Base-by-base conservation (phyloP, 1,140 invertebrate species). In the Euwallacea similis region DNA sequence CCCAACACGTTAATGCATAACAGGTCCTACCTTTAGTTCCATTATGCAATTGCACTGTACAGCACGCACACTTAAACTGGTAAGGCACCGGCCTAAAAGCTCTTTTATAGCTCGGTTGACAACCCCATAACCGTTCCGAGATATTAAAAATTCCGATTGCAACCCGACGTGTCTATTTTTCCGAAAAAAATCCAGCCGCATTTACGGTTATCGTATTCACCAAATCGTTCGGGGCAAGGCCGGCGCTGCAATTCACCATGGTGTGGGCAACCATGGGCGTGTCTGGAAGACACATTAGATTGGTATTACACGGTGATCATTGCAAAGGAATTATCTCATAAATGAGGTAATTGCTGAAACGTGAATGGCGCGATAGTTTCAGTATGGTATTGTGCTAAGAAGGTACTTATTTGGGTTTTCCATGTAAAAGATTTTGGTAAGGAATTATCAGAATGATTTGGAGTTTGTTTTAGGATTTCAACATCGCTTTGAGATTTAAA, bases 231-330 rank as follows among this genome's bases (percentile, higher is more conserved):
- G 21, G 56, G 13, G 33, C 56, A 59, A 59, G 56, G 56, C 11
- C 56, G 56, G 21, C 21, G 21, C n/a, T 62, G 42, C 33, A 44
- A 44, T 62, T n/a, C 60, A 62, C 42, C 60, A 43, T 62, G 42
- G 60, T 43, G 60, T 62, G 60, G 21, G 42, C 42, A 62, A 62
- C 21, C 10, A 62, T 62, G 21, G 21, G 42, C 42, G 60, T 11
- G 42, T 62, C 21, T 16, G 60, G 60, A 59, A 59, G 56, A 59
- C 56, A 15, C 56, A 15, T 59, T 33, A 59, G 21, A 11, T 59
- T 11, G 21, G 21, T 33, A 33, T 33, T 33, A 33, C 21, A 33
- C 21, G 4, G 21, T 33, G 21, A 33, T 33, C 21, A 33, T 33
- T 33, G 21, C 21, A 33, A 33, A 33, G 21, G 21, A 33, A 33